These are phyloP conservation scores for Cygnus buccinator DNA, from an alignment of 2,113 vertebrate genomes.

Conservation along the genomic window DNA sequence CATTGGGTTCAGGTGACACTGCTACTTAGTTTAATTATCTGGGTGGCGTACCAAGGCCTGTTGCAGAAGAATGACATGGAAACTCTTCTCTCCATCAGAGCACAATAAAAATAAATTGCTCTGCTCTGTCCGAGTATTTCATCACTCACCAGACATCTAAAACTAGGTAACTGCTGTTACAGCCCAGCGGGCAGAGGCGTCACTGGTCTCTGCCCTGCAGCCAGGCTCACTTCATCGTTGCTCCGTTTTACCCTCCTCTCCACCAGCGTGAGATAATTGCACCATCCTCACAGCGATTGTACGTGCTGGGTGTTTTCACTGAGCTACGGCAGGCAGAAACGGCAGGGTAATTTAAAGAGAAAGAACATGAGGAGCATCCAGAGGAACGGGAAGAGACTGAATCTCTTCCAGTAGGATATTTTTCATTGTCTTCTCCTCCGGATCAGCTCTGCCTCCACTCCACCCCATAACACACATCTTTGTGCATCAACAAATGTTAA, in stretches of 20 bases:
- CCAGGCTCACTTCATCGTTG: background rate
- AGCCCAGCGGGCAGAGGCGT: background rate
- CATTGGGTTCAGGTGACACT: background rate
- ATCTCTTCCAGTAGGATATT: background rate
- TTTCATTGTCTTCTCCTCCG: background rate
- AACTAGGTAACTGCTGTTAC: background rate
- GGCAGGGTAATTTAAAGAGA: background rate
- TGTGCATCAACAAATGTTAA: background rate
- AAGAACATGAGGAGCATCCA: background rate
- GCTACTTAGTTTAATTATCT: background rate
- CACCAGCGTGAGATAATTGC: background rate
- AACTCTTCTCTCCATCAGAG: background rate
- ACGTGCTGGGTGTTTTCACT: accelerated
- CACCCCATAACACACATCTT: background rate
- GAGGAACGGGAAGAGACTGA: background rate
- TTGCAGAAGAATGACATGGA: background rate
- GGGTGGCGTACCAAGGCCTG: background rate
- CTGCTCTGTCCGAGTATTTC: background rate
- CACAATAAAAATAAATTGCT: background rate
- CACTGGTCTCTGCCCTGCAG: background rate
- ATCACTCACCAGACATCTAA: background rate
- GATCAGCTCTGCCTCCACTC: background rate
- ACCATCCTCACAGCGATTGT: background rate
- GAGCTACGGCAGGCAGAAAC: background rate
- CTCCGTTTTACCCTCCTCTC: background rate